Conservation (phyloP, 2,888 invertebrate genomes). For the Apotomis turbidana region DNA sequence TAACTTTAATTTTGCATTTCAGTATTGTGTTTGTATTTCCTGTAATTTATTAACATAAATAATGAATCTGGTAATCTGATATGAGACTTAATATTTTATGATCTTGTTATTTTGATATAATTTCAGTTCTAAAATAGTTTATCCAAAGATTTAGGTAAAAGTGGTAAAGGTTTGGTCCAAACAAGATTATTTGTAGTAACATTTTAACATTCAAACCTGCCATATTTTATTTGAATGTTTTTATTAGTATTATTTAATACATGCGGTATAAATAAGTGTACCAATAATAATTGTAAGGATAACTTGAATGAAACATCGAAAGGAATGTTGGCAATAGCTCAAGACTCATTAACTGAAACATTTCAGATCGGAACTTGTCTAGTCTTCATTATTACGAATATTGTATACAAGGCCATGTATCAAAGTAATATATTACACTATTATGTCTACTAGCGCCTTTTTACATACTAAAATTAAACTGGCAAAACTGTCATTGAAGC, state of each 20-base stretch:
- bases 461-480: background rate
- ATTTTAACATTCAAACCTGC: slow-evolving; percentile 33
- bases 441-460: slow-evolving; percentile 4
- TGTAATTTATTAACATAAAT: slow-evolving; percentile 39
- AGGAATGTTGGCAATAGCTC: slow-evolving; percentile 1
- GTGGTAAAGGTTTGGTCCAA: slow-evolving; percentile 31
- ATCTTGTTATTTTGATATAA: slow-evolving; percentile 42
- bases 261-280: background rate
- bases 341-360: background rate
- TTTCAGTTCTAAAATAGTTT: slow-evolving; percentile 34
- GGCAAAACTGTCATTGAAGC: background rate
- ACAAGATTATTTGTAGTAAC: slow-evolving; percentile 20
- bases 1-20: slow-evolving; percentile 42
- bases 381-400: slow-evolving; percentile 28
- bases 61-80: slow-evolving; percentile 24
- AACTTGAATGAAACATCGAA: slow-evolving; percentile 26
- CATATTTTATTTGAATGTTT: slow-evolving; percentile 39
- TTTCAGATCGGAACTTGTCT: slow-evolving; percentile 17
- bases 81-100: slow-evolving; percentile 37
- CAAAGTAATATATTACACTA: background rate
- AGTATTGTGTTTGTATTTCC: slow-evolving; percentile 42
- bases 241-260: slow-evolving; percentile 28
- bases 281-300: slow-evolving; percentile 6
- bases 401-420: slow-evolving; percentile 10
- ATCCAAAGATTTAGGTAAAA: slow-evolving; percentile 40